Percentiles rank a stretch among this genome's conserved stretches.
These are phyloP conservation scores for Drosophila gaucha DNA, from an alignment of 2,888 invertebrate genomes.

Conservation along the genomic window DNA sequence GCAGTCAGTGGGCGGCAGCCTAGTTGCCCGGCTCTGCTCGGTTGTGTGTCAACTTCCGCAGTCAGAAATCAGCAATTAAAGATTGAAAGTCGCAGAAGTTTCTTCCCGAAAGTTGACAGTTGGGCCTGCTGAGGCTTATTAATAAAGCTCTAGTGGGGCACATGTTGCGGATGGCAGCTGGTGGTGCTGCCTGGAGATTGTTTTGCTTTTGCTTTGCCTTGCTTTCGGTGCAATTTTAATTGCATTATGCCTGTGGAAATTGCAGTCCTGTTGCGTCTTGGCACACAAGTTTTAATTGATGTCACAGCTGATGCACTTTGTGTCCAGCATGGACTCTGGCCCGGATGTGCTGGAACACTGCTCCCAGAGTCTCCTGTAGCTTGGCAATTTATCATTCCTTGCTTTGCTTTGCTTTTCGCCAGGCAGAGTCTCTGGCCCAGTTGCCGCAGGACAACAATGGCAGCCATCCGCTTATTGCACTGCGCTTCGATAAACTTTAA, in stretches of 20 bases:
- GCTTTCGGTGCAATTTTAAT: slow-evolving; percentile 64
- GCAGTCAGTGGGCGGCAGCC: slow-evolving; percentile 26
- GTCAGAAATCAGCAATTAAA: slow-evolving; percentile 61
- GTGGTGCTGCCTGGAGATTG: slow-evolving; percentile 36
- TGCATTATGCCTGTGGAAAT: slow-evolving; percentile 67
- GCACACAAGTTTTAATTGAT: slow-evolving; percentile 70
- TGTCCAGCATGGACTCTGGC: slow-evolving; percentile 21
- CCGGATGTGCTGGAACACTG: slow-evolving; percentile 10
- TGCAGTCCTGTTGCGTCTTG: slow-evolving; percentile 34
- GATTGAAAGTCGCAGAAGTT: slow-evolving; percentile 54
- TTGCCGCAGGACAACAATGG: slow-evolving; percentile 28
- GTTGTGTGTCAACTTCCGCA: slow-evolving; percentile 28
- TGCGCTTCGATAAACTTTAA: slow-evolving; percentile 46
- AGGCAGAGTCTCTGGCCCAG: slow-evolving; percentile 14
- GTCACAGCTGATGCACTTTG: slow-evolving; percentile 67
- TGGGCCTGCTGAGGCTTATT: slow-evolving; percentile 21
- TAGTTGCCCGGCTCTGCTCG: slow-evolving; percentile 18
- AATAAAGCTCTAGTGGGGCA: slow-evolving; percentile 13
- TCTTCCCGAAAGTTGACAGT: slow-evolving; percentile 8
- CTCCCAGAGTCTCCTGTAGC: slow-evolving; percentile 26
- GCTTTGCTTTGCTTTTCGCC: slow-evolving; percentile 1
- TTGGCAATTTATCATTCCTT: slow-evolving; percentile 36
- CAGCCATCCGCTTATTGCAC: slow-evolving; percentile 24
- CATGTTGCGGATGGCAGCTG: slow-evolving; percentile 19
- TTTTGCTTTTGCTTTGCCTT: slow-evolving; percentile 12